Evolutionary conservation across 2,888 invertebrate species (phyloP).

Genomic region (Gymnoscelis rufifasciata): DNA sequence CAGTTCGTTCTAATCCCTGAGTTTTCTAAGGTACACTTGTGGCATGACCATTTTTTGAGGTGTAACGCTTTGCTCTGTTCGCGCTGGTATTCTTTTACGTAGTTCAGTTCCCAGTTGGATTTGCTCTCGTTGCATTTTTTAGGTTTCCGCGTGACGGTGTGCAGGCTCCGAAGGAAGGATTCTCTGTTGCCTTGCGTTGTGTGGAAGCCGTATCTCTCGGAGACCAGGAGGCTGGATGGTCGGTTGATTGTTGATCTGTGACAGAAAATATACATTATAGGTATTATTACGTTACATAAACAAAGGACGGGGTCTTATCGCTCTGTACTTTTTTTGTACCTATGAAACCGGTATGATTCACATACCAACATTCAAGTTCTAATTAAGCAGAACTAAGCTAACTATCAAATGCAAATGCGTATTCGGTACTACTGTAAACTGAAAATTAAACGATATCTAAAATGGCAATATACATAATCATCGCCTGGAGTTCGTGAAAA

Average conservation of each 20-base stretch:
- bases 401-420: no score
- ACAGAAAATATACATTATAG: no score
- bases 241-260: slow-evolving; percentile 63
- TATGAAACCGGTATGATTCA: no score
- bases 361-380: no score
- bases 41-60: slow-evolving; percentile 83
- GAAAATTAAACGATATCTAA: no score
- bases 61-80: slow-evolving; percentile 65
- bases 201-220: slow-evolving; percentile 64
- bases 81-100: slow-evolving; percentile 68
- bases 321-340: no score
- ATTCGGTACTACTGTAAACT: no score
- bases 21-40: slow-evolving; percentile 87
- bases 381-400: no score
- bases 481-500: no score
- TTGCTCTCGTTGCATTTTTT: slow-evolving; percentile 68
- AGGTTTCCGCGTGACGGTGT: slow-evolving; percentile 69
- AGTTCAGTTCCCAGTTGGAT: slow-evolving; percentile 73
- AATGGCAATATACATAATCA: no score
- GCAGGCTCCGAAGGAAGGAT: slow-evolving; percentile 65
- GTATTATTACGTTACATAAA: no score
- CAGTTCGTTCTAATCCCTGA: slow-evolving; percentile 82
- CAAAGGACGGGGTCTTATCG: no score
- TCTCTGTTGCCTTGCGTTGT: slow-evolving; percentile 53
- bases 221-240: slow-evolving; percentile 80